These are phyloP conservation scores for Tipula confusa DNA, from an alignment of 2,888 invertebrate species.

Conservation along the genomic window DNA sequence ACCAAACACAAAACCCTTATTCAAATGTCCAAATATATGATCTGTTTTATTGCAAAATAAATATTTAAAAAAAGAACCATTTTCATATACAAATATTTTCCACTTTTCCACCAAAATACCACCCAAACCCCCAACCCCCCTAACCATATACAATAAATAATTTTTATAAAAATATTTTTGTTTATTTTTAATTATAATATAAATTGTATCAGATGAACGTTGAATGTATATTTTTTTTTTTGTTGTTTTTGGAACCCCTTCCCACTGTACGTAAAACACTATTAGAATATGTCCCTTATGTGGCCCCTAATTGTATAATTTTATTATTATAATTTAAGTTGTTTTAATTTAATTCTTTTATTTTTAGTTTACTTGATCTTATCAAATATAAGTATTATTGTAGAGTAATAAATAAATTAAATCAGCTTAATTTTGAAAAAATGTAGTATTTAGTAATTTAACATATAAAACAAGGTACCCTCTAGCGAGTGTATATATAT, in stretches of 20 bases:
- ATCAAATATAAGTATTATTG: neutral
- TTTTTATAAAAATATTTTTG: neutral
- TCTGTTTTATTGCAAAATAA: neutral
- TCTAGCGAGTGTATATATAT: too few relatives aligned
- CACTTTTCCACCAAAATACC: neutral
- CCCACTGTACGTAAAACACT: neutral
- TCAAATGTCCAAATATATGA: neutral
- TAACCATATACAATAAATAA: neutral
- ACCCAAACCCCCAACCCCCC: neutral
- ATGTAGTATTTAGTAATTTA: neutral
- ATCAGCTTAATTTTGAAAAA: neutral
- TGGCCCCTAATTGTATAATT: neutral
- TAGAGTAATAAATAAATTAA: neutral
- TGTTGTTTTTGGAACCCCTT: neutral
- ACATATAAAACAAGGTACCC: neutral
- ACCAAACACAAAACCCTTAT: neutral
- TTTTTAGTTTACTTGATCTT: neutral
- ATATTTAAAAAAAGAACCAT: neutral
- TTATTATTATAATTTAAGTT: neutral
- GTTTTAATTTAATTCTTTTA: neutral
- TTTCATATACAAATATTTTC: neutral
- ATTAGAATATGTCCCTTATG: neutral
- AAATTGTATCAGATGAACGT: neutral
- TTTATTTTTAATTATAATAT: constrained; percentile 8
- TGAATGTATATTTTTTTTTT: neutral